These are phyloP conservation scores for Ptychoptera contaminata DNA, from an alignment of 2,888 invertebrate species.

Conservation along the genomic window DNA sequence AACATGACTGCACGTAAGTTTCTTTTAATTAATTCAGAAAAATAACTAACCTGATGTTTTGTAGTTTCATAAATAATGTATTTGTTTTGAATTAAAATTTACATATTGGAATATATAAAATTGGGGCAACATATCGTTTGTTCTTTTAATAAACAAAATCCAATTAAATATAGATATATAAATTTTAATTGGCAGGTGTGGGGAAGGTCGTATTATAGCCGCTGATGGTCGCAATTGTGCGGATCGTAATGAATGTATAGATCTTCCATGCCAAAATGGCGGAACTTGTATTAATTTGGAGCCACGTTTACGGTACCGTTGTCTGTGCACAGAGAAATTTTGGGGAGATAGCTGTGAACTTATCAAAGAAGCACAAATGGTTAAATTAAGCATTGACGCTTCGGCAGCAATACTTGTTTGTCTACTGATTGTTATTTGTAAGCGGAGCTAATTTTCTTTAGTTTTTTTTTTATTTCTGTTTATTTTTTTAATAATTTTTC, in stretches of 20 bases:
- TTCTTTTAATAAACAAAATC: no score
- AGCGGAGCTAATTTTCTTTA: constrained; percentile 33
- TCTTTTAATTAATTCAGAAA: constrained; percentile 5
- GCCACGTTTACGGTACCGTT: constrained; percentile 69
- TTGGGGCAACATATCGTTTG: no score
- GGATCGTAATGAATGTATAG: constrained; percentile 91
- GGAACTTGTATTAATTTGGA: constrained; percentile 86
- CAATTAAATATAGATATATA: no score
- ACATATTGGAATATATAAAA: no score
- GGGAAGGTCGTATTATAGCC: constrained; percentile 81
- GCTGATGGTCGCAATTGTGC: constrained; percentile 84
- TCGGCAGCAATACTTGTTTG: constrained; percentile 95
- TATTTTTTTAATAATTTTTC: constrained; percentile 14
- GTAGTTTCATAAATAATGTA: background rate
- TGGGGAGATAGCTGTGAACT: constrained; percentile 92
- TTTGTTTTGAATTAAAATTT: background rate
- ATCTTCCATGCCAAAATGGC: constrained; percentile 85
- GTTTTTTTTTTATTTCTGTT: background rate
- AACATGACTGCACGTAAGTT: constrained; percentile 96
- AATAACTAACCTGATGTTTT: background rate
- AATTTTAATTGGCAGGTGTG: constrained; percentile 47
- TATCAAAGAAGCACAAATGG: constrained; percentile 83
- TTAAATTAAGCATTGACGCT: constrained; percentile 93
- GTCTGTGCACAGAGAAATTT: constrained; percentile 82
- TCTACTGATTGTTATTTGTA: constrained; percentile 91